A percentile compares a stretch with the other conserved stretches of the same genome.
Evolutionary conservation across 2,888 invertebrate genomes (phyloP).

Genomic region (Sesia apiformis): DNA sequence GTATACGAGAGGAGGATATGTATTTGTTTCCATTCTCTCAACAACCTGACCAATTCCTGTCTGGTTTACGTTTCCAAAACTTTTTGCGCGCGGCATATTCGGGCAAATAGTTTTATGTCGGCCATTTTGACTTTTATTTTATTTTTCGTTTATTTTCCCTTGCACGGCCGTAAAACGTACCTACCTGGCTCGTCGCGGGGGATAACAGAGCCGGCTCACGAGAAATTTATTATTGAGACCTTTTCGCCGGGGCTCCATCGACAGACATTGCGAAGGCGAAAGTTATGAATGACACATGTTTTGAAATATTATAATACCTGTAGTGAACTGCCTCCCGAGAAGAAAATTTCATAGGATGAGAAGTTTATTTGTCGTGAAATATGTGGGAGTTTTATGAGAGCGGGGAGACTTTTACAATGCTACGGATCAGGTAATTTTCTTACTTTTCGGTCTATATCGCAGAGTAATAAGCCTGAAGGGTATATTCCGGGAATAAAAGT

Average conservation of each 20-base stretch:
- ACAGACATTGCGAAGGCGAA: conserved; percentile 73
- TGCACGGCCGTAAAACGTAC: conserved; percentile 72
- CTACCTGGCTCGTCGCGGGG: conserved; percentile 67
- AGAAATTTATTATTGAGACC: conserved; percentile 74
- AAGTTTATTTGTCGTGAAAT: conserved; percentile 74
- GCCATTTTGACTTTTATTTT: conserved; percentile 74
- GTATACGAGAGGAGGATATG: too few relatives aligned
- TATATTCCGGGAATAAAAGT: conserved; percentile 51
- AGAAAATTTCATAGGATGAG: conserved; percentile 67
- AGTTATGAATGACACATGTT: conserved; percentile 75
- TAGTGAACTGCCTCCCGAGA: conserved; percentile 62
- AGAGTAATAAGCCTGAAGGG: conserved; percentile 54
- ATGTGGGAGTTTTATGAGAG: conserved; percentile 70
- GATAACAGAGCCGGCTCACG: conserved; percentile 66
- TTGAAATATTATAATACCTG: conserved; percentile 75
- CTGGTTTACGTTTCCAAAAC: conserved; percentile 40
- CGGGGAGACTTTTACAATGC: conserved; percentile 63
- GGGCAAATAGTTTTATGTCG: conserved; percentile 69
- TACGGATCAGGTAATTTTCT: conserved; percentile 62
- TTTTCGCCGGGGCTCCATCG: conserved; percentile 69
- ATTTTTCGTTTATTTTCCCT: conserved; percentile 74
- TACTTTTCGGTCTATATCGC: conserved; percentile 49
- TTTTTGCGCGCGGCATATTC: conserved; percentile 49
- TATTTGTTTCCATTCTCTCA: conserved; percentile 3
- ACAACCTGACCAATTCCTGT: conserved; percentile 27